phyloP scores from a whole-genome alignment of 1,140 invertebrate genomes.

The Rhopalosiphum maidis region DNA sequence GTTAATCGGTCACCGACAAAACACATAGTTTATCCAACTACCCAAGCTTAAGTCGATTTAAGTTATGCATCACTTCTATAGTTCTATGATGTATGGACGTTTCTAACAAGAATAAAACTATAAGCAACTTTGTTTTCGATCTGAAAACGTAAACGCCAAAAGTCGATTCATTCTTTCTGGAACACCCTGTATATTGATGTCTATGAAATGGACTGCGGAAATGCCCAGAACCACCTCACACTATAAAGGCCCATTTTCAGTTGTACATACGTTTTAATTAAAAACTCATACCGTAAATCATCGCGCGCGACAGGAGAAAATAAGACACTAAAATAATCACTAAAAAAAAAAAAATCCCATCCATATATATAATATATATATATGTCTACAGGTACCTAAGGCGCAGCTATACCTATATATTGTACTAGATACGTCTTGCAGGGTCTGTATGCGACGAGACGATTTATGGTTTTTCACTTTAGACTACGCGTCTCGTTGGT shows the following conservation, averaged over 20 bases:
- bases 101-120: not conserved
- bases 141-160: not conserved
- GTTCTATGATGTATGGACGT: not conserved
- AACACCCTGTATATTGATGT: not conserved
- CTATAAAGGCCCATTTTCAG: not conserved
- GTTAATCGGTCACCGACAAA: too few relatives aligned
- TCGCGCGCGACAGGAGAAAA: not conserved
- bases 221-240: not conserved
- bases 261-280: conserved; percentile 3
- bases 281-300: conserved; percentile 22
- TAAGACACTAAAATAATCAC: not conserved
- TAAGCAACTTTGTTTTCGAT: not conserved
- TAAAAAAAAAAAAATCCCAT: not conserved
- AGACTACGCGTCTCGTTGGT: not conserved
- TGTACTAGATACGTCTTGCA: not conserved
- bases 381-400: not conserved
- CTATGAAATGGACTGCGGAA: not conserved
- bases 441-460: not conserved
- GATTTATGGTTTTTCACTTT: not conserved
- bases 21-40: too few relatives aligned
- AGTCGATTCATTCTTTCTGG: too few relatives aligned
- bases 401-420: not conserved
- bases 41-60: not conserved
- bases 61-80: not conserved
- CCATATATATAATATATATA: not conserved